These are phyloP conservation scores for Dascillus cervinus DNA, from an alignment of 2,888 invertebrate species.

Conservation along the genomic window DNA sequence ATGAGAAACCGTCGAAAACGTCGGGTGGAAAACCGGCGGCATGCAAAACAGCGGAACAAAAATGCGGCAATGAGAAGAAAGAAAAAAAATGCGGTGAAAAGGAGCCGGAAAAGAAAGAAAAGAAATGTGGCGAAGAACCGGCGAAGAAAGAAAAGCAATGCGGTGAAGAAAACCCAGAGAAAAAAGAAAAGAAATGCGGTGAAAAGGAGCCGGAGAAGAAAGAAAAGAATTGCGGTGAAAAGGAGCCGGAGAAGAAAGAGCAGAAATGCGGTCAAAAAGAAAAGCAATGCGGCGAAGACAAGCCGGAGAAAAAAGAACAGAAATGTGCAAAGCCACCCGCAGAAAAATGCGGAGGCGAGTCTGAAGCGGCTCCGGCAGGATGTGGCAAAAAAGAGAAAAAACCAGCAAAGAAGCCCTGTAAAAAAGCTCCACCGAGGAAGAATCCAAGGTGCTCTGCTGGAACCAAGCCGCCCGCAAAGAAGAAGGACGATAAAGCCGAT, in stretches of 20 bases:
- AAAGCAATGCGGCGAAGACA: neutral
- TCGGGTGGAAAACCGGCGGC: neutral
- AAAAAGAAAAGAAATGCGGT: neutral
- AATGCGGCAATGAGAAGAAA: too few species aligned
- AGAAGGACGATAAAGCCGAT: slow-evolving; percentile 1
- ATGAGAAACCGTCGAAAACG: neutral
- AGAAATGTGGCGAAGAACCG: too few species aligned
- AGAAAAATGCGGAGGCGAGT: too few species aligned
- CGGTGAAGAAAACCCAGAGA: too few species aligned
- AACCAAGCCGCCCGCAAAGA: slow-evolving; percentile 1
- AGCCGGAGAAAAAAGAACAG: neutral
- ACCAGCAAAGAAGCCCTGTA: neutral
- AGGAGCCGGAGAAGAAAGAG: neutral
- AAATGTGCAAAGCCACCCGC: too few species aligned
- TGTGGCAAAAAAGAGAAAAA: neutral
- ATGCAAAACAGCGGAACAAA: neutral
- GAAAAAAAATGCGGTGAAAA: too few species aligned
- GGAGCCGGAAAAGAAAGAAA: too few species aligned
- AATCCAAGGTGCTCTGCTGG: too few species aligned
- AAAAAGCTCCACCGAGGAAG: too few species aligned
- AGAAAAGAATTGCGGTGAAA: neutral
- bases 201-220: too few species aligned
- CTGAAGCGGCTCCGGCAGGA: neutral
- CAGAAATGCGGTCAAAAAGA: neutral
- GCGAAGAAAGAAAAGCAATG: too few species aligned